Base-by-base conservation (phyloP, 2,888 invertebrate genomes). In the Aspidiotus rigidus region DNA sequence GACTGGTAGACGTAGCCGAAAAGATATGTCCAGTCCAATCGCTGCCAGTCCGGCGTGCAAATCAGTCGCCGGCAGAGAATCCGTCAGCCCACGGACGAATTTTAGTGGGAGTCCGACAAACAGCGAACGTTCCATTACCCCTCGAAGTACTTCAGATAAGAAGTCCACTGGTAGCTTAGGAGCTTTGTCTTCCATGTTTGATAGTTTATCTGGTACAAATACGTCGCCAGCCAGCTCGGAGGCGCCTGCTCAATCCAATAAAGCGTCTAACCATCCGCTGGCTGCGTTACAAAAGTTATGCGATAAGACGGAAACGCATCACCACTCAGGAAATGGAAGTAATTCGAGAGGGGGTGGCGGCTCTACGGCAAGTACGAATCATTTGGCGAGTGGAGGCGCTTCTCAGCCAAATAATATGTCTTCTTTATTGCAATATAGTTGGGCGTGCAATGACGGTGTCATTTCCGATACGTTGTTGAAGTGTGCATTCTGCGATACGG, bases 231-330 rank as follows among this genome's bases (percentile, higher is more conserved):
- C 7, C 72, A 15, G 75, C 76, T n/a, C 74, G 74, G 42, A 73
- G 75, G 17, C 72, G n/a, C 74, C 72, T n/a, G 70, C 67, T 1
- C 72, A 74, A 70, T 80, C 81, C 67, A 82, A 84, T 11, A 84
- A 86, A 74, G 82, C 85, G 11, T 86, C 86, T 71, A 88, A 93
- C 75, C 94, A 97, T 79, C 97, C 97, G 7, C 79, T 97, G 74
- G 94, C 95, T 17, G 95, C 95, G 1, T 80, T 97, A 69, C 96
- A 97, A 77, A 95, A 95, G 79, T 85, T 97, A 40, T 93, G 96
- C 80, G 95, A 96, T 79, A 95, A 93, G 80, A 93, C 94, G 73
- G 94, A 94, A 80, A 89, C 85, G 16, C 86, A 85, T 73, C 84
- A 85, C 42, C 81, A 83, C 54, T 28, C 77, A 79, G 15, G 75